Percentiles rank a stretch among this genome's conserved stretches.
Conservation (phyloP, 2,888 invertebrate species). For the Morpho achilles region DNA sequence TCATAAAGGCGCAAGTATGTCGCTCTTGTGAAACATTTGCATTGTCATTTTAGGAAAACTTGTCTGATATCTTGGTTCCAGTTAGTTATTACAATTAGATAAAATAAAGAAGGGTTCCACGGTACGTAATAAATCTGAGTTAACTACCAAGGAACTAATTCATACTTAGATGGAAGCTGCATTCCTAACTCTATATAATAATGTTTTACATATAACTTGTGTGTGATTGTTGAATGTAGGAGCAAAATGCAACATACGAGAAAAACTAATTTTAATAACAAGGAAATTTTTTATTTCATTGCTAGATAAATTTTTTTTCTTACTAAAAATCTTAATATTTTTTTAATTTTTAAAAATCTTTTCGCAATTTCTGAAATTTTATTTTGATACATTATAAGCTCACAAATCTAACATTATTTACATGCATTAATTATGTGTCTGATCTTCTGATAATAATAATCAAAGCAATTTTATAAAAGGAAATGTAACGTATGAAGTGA, state of each 20-base stretch:
- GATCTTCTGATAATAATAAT: too few relatives aligned
- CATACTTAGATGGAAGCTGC: background rate
- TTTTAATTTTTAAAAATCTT: too few relatives aligned
- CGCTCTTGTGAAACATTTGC: constrained; percentile 19
- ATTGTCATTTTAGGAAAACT: constrained; percentile 15
- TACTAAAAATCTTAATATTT: too few relatives aligned
- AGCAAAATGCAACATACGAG: background rate
- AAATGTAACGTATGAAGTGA: too few relatives aligned
- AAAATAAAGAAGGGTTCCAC: background rate
- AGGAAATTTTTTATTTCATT: too few relatives aligned
- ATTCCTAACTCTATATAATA: background rate
- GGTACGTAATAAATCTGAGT: background rate
- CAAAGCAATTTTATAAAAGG: too few relatives aligned
- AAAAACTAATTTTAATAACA: too few relatives aligned
- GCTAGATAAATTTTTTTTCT: too few relatives aligned
- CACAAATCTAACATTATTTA: too few relatives aligned
- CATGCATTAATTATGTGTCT: too few relatives aligned
- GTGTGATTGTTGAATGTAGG: background rate
- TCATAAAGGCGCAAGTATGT: constrained; percentile 17
- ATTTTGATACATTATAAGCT: too few relatives aligned
- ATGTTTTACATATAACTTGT: background rate
- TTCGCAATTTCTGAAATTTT: too few relatives aligned
- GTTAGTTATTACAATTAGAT: background rate
- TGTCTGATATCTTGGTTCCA: constrained; percentile 7
- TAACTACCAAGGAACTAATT: background rate